Evolutionary conservation across 2,797 vertebrate genomes (phyloP), one percentile per base, ranked within the genome.

Genomic region (Anguilla anguilla): DNA sequence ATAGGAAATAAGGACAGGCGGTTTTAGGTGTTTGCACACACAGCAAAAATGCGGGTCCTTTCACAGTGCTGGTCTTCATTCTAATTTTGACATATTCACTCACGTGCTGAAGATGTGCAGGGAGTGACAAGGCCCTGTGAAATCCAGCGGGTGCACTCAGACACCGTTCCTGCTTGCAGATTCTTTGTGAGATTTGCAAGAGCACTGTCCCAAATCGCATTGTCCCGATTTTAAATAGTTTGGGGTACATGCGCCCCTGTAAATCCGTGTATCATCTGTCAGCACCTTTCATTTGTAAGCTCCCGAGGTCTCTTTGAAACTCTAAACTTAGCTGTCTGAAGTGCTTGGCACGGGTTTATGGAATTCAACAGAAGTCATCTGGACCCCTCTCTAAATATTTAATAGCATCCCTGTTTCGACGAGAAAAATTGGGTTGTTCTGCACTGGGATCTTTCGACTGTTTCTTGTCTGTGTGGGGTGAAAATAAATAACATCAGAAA

Each of bases 361-460:
- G 92, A 92, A 93, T 91, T 91, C 89, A 92, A 93, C 93, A 46
- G 74, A 89, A 91, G 90, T 93, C 92, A 90, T 92, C 93, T 92
- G 89, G 87, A 90, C 93, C 91, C 93, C 90, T 84, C 90, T 87
- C 94, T 90, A 93, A 95, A 94, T 94, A 95, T 95, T 94, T 90
- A 94, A 91, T 86, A 74, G 43, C 87, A 92, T 91, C 91, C 92
- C 90, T 92, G 90, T 89, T 91, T 53, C 11, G 9, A 7, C 86
- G 90, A 91, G 28, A 90, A 88, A 92, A 93, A 93, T 92, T 89
- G 90, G 91, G 92, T 91, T 94, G 91, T 92, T 93, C 92, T 93
- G 90, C 89, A 91, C 90, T 55, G 46, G 90, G 87, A 87, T 2
- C 74, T 82, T 87, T 90, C 87, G 91, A 91, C 91, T 93, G 46